Evolutionary conservation across 2,888 invertebrate genomes (phyloP).

Genomic region (Archips xylosteana): DNA sequence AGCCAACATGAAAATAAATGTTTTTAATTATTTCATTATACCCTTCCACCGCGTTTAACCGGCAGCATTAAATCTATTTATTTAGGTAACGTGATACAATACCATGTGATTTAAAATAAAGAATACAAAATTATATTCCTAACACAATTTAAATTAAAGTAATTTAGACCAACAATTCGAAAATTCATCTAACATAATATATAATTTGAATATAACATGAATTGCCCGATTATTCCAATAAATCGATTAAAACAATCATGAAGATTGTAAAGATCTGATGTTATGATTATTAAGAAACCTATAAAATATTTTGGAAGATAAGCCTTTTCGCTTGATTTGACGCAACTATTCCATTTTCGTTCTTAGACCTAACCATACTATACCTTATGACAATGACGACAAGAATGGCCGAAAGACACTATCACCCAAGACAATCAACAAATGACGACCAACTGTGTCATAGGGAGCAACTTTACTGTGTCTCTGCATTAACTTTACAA

Average conservation of each 20-base stretch:
- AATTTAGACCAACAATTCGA: not conserved
- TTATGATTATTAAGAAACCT: constrained; percentile 1
- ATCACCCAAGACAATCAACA: not conserved
- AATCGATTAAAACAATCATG: not conserved
- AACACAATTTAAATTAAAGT: not conserved
- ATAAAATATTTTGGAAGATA: constrained; percentile 8
- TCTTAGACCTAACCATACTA: not conserved
- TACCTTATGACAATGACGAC: not conserved
- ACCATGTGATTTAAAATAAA: not conserved
- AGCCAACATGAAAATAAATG: constrained; percentile 2
- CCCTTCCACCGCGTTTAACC: not conserved
- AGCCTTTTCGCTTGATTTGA: not conserved
- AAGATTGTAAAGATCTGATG: not conserved
- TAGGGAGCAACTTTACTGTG: too few species aligned
- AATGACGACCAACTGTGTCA: too few species aligned
- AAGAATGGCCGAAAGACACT: not conserved
- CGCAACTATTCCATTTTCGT: not conserved
- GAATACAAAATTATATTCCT: not conserved
- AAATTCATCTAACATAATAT: constrained; percentile 1
- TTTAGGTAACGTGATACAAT: not conserved
- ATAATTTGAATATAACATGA: constrained; percentile 7
- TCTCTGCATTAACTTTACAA: not conserved
- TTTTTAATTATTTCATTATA: not conserved
- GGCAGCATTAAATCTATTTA: not conserved
- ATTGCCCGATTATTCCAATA: constrained; percentile 18